These are phyloP conservation scores for Emmelina monodactyla DNA, from an alignment of 2,888 invertebrate species.

Conservation along the genomic window DNA sequence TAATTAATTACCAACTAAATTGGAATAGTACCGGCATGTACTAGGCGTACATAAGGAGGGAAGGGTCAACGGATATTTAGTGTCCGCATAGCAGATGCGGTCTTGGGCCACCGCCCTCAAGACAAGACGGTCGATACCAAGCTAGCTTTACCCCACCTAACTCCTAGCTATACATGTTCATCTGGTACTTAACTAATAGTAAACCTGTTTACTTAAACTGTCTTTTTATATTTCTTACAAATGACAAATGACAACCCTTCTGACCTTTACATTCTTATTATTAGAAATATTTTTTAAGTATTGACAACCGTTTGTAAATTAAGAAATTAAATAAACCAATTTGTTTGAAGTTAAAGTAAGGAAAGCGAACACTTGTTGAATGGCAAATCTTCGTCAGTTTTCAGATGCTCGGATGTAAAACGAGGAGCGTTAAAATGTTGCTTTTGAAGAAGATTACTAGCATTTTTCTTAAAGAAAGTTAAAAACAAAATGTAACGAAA, in stretches of 20 bases:
- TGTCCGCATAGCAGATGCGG: slow-evolving; percentile 61
- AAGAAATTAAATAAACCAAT: too few species aligned
- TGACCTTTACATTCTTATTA: too few species aligned
- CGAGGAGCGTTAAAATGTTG: slow-evolving; percentile 30
- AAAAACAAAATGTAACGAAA: too few species aligned
- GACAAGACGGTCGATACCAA: slow-evolving; percentile 62
- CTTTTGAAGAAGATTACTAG: slow-evolving; percentile 6
- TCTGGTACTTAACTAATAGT: too few species aligned
- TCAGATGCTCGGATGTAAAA: slow-evolving; percentile 26
- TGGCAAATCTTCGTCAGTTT: slow-evolving; percentile 52
- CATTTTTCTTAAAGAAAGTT: too few species aligned
- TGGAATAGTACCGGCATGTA: slow-evolving; percentile 25
- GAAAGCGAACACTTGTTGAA: slow-evolving; percentile 50
- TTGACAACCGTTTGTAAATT: too few species aligned
- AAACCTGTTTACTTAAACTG: too few species aligned
- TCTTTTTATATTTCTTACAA: too few species aligned
- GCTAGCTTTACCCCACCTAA: slow-evolving; percentile 53
- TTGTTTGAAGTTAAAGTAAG: neutral
- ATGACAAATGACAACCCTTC: too few species aligned
- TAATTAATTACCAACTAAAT: slow-evolving; percentile 59
- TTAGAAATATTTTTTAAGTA: too few species aligned
- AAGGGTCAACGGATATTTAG: slow-evolving; percentile 63
- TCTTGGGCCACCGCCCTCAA: slow-evolving; percentile 59
- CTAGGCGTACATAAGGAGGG: slow-evolving; percentile 35
- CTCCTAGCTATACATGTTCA: slow-evolving; percentile 52